phyloP scores from a whole-genome alignment of 2,113 vertebrate species.

The Nothocercus julius region DNA sequence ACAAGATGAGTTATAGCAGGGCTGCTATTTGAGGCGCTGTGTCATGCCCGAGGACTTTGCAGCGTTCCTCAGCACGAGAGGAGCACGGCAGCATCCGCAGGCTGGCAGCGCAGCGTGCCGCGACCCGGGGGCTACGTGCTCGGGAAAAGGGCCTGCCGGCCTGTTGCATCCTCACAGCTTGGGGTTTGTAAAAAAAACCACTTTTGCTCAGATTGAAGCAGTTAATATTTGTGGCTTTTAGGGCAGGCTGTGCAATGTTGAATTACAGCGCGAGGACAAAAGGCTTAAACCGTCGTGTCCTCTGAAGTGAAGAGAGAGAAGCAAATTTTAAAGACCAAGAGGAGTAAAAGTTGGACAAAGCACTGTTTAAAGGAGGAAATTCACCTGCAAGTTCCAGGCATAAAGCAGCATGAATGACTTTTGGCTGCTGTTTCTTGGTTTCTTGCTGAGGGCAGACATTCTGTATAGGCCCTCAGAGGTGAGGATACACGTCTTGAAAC shows the following conservation, averaged over 20 bases:
- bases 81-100: neutral
- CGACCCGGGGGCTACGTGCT: neutral
- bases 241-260: neutral
- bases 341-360: neutral
- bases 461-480: neutral
- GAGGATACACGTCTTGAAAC: fast-evolving
- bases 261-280: neutral
- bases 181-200: neutral
- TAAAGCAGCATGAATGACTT: neutral
- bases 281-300: neutral
- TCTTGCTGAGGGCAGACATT: neutral
- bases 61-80: neutral
- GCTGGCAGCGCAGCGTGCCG: conserved; percentile 22
- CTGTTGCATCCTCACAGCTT: neutral
- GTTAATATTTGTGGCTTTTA: neutral
- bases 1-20: conserved; percentile 52
- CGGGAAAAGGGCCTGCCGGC: neutral
- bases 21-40: conserved; percentile 48
- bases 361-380: neutral
- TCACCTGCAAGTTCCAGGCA: neutral
- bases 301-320: neutral
- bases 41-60: conserved; percentile 47
- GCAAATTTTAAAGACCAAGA: neutral
- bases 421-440: neutral
- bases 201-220: conserved; percentile 18